phyloP scores from a whole-genome alignment of 2,888 invertebrate genomes.

The Chironomus riparius region DNA sequence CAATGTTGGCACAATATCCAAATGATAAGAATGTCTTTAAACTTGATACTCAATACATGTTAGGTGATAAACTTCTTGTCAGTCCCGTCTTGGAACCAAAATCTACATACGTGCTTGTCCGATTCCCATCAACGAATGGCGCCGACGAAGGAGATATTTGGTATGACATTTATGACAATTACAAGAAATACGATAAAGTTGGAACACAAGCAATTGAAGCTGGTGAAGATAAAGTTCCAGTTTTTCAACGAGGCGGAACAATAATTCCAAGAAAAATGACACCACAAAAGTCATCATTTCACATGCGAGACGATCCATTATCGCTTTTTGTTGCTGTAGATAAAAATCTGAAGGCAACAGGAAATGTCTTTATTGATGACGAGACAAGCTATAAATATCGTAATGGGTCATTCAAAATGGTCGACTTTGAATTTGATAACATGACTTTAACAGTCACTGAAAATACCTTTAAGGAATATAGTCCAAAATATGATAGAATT shows the following conservation, averaged over 20 bases:
- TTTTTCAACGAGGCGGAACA: slow-evolving; percentile 77
- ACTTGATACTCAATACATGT: slow-evolving; percentile 72
- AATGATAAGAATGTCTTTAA: slow-evolving; percentile 65
- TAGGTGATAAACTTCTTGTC: slow-evolving; percentile 74
- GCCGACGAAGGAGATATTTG: slow-evolving; percentile 52
- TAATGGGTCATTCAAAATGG: neutral
- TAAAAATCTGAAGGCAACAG: slow-evolving; percentile 51
- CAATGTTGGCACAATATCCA: slow-evolving; percentile 85
- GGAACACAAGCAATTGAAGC: slow-evolving; percentile 35
- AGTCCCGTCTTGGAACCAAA: slow-evolving; percentile 75
- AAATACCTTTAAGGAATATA: neutral
- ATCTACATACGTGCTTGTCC: slow-evolving; percentile 66
- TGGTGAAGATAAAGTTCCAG: slow-evolving; percentile 56
- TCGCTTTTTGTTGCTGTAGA: slow-evolving; percentile 74
- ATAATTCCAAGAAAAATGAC: slow-evolving; percentile 79
- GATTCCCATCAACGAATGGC: slow-evolving; percentile 68
- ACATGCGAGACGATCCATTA: slow-evolving; percentile 79
- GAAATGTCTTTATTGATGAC: slow-evolving; percentile 78
- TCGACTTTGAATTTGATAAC: neutral
- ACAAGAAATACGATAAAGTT: slow-evolving; percentile 42
- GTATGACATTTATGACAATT: slow-evolving; percentile 75
- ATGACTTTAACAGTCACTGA: neutral
- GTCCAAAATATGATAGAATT: neutral
- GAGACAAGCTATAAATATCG: slow-evolving; percentile 68
- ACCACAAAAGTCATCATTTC: slow-evolving; percentile 64